Evolutionary conservation across 2,888 invertebrate species (phyloP).

Genomic region (Altica lythri): DNA sequence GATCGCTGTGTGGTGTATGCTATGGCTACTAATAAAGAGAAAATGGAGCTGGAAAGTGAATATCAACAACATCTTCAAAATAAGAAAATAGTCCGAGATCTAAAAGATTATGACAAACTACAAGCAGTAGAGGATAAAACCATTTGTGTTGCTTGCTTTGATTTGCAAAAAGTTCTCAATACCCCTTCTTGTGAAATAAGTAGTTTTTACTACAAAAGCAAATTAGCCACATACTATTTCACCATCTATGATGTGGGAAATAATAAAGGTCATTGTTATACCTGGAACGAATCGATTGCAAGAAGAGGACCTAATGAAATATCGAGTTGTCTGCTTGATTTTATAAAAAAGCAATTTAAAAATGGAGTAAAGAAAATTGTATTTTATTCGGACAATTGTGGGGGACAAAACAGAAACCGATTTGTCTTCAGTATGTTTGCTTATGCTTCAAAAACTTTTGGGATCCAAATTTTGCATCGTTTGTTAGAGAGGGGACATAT

Average conservation of each 20-base stretch:
- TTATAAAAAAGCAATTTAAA: not conserved
- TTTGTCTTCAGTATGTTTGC: not conserved
- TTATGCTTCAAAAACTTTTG: not conserved
- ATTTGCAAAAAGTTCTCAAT: not conserved
- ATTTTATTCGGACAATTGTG: not conserved
- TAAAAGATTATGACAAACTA: too few species aligned
- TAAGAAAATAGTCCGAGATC: too few species aligned
- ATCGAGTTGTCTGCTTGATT: not conserved
- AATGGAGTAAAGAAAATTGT: not conserved
- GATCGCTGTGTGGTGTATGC: too few species aligned
- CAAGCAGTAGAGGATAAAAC: too few species aligned
- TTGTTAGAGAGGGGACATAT: constrained; percentile 5
- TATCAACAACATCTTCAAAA: too few species aligned
- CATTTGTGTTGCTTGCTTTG: too few species aligned
- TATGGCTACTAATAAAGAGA: too few species aligned
- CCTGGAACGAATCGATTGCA: not conserved
- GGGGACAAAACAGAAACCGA: not conserved
- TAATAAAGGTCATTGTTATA: not conserved
- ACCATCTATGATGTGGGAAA: not conserved
- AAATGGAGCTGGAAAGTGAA: too few species aligned
- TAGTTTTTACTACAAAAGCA: not conserved
- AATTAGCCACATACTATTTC: not conserved
- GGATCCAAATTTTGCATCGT: not conserved
- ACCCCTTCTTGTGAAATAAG: not conserved
- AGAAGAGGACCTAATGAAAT: not conserved